A percentile compares a stretch with the other conserved stretches of the same genome.
Conservation (phyloP, 2,888 invertebrate species). For the Julus scanicus region DNA sequence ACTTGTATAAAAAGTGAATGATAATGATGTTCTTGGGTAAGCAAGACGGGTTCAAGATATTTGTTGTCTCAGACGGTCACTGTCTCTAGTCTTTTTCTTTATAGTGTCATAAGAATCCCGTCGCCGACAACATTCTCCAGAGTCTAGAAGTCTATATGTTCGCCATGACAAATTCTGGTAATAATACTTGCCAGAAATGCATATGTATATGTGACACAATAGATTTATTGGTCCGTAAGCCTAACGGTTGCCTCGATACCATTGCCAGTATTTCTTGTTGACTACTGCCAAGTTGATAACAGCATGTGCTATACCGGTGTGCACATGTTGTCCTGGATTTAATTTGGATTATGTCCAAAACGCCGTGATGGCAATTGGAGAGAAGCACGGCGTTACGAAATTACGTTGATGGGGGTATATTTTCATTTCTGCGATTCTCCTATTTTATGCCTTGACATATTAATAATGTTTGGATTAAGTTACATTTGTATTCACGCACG, state of each 20-base stretch:
- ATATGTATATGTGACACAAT: background rate
- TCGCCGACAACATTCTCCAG: background rate
- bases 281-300: conserved; percentile 36
- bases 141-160: background rate
- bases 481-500: background rate
- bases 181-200: background rate
- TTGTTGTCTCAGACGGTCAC: no score
- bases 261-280: conserved; percentile 21
- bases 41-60: no score
- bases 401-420: background rate
- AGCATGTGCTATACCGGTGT: background rate
- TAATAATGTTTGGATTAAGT: conserved; percentile 16
- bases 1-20: no score
- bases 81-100: background rate
- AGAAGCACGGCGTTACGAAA: conserved; percentile 21
- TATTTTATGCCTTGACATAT: conserved; percentile 21
- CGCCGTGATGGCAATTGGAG: conserved; percentile 10
- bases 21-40: no score
- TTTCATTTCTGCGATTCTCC: background rate
- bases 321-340: conserved; percentile 13
- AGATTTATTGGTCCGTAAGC: conserved; percentile 11
- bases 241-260: conserved; percentile 42
- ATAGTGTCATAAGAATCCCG: no score
- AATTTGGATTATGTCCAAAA: conserved; percentile 42
- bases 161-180: background rate